Evolutionary conservation across 2,113 vertebrate genomes (phyloP).

Genomic region (Hiodon tergisus): DNA sequence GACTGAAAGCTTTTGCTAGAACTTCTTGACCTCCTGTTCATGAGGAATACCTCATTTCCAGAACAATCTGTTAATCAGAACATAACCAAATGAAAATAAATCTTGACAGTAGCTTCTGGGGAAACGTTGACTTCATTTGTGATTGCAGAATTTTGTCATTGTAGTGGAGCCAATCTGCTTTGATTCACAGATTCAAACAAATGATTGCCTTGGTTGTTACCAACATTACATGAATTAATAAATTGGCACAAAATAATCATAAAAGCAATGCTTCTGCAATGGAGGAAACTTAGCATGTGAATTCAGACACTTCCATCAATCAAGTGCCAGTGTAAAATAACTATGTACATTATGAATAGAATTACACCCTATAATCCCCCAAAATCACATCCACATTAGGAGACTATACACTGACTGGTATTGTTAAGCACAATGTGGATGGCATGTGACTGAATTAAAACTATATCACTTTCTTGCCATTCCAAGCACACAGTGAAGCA

Average conservation of each 20-base stretch:
- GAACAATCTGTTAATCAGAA: not conserved
- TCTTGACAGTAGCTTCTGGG: no score
- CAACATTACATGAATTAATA: no score
- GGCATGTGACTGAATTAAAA: constrained; percentile 49
- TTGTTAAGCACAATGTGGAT: constrained; percentile 44
- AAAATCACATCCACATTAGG: constrained; percentile 39
- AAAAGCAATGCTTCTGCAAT: not conserved
- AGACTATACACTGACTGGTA: constrained; percentile 40
- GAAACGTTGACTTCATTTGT: no score
- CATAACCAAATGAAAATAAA: not conserved
- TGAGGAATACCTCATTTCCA: no score
- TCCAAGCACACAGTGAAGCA: not conserved
- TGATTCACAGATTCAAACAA: no score
- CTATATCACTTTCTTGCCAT: constrained; percentile 20
- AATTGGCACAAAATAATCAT: no score
- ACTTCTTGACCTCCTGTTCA: not conserved
- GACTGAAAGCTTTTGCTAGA: not conserved
- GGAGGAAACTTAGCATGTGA: no score
- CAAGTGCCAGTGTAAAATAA: not conserved
- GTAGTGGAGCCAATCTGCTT: no score
- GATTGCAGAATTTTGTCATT: no score
- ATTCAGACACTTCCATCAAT: not conserved
- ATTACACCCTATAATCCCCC: constrained; percentile 46
- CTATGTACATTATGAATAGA: not conserved
- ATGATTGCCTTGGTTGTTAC: no score